Evolutionary conservation across 1,140 invertebrate species (phyloP), one percentile per base, ranked within the genome.

Genomic region (Lordiphosa collinella): DNA sequence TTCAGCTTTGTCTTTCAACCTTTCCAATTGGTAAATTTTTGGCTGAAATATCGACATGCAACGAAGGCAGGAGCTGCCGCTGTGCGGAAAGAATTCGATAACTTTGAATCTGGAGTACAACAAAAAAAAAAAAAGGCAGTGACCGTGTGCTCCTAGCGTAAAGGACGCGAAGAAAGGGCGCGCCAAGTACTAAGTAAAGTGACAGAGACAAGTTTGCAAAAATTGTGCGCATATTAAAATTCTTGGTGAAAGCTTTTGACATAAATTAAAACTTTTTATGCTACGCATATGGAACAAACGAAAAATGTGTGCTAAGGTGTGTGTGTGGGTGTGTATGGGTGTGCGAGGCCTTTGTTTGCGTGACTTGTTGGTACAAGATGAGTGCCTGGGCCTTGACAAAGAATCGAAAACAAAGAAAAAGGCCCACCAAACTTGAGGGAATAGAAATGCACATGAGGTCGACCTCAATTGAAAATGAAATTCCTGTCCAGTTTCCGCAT

Each of bases 151-250:
- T 32, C 13, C 34, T 18, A 34, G 36, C 16, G 8, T 16, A 12
- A 11, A 10, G 25, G 9, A 41, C 13, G 11, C 13, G 34, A 32
- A 35, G 38, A 43, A 49, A 18, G 44, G 52, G 48, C 51, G 55
- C 18, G 35, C 31, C 32, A 48, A 59, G 51, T 55, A 61, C 47
- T 44, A 36, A 22, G 34, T 34, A 3, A 54, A 63, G 43, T 62
- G 63, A 57, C 52, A 71, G 31, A 54, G 65, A 56, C 55, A 82
- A 84, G 52, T 84, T 84, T 65, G 72, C 62, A 84, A 84, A 84
- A 82, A 84, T 84, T 82, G 56, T 73, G 68, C 73, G 84, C 78
- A 86, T 86, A 86, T 86, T 86, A 86, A 86, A 86, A 86, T 86
- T 86, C 76, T 87, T 87, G 59, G 63, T 55, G 76, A 84, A 75